A percentile compares a stretch with the other conserved stretches of the same genome.
Conservation (phyloP, 2,888 invertebrate genomes). For the Ametastegia equiseti region DNA sequence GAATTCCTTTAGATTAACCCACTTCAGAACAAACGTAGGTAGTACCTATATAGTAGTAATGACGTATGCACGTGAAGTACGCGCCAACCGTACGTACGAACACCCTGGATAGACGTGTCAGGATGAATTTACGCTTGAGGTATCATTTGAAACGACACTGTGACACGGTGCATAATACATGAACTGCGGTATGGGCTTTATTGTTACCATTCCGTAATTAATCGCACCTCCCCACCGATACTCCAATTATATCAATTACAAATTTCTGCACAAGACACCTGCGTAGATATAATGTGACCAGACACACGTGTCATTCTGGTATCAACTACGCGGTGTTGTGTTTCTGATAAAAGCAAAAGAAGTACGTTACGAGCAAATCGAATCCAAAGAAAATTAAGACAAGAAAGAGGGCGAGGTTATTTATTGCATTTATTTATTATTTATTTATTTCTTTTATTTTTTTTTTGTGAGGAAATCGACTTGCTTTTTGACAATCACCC, state of each 20-base stretch:
- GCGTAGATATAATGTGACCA: not conserved
- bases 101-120: not conserved
- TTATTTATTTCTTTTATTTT: no score
- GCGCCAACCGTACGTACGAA: not conserved
- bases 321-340: no score
- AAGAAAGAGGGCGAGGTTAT: no score
- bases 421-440: no score
- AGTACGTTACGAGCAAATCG: no score
- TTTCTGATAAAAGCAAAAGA: no score
- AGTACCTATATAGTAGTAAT: not conserved
- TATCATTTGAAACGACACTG: slow-evolving; percentile 5
- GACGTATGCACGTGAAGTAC: not conserved
- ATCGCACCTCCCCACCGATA: not conserved
- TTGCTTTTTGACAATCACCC: no score
- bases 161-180: slow-evolving; percentile 29
- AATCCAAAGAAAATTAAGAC: no score
- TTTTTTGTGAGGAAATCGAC: no score
- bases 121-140: slow-evolving; percentile 1
- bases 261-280: not conserved
- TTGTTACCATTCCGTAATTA: not conserved
- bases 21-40: not conserved
- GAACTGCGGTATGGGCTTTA: not conserved
- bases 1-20: not conserved
- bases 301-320: no score
- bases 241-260: not conserved